These are phyloP conservation scores for Steinernema khuongi DNA, from an alignment of 1,140 invertebrate species.

Conservation along the genomic window DNA sequence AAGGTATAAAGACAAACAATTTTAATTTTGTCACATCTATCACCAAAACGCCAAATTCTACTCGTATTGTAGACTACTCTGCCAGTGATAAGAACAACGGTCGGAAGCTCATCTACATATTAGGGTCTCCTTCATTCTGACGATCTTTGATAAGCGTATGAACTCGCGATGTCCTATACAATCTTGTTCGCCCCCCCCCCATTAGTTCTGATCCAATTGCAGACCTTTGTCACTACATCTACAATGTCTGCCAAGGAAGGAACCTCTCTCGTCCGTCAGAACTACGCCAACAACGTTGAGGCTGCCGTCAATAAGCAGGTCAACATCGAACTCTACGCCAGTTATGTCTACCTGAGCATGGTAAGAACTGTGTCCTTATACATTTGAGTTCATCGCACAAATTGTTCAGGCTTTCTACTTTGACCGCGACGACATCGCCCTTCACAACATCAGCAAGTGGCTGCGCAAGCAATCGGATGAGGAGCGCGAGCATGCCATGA, in stretches of 20 bases:
- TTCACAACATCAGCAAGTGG: conserved; percentile 65
- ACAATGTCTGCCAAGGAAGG: not conserved
- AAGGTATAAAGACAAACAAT: too few species aligned
- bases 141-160: too few species aligned
- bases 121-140: too few species aligned
- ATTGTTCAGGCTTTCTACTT: conserved; percentile 67
- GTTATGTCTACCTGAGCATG: conserved; percentile 77
- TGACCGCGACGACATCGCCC: conserved; percentile 72
- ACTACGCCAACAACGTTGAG: conserved; percentile 73
- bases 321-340: conserved; percentile 77
- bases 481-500: conserved; percentile 68
- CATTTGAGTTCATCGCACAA: not conserved
- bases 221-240: too few species aligned
- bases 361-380: not conserved
- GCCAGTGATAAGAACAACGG: too few species aligned
- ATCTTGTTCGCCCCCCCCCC: too few species aligned
- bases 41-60: too few species aligned
- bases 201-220: too few species aligned
- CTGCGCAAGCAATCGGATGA: conserved; percentile 71
- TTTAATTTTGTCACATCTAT: too few species aligned
- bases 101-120: too few species aligned
- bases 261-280: conserved; percentile 65
- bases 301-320: conserved; percentile 75
- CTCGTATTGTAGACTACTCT: too few species aligned
- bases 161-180: too few species aligned